Conservation (phyloP, 2,113 vertebrate genomes). For the Nannospalax galili region DNA sequence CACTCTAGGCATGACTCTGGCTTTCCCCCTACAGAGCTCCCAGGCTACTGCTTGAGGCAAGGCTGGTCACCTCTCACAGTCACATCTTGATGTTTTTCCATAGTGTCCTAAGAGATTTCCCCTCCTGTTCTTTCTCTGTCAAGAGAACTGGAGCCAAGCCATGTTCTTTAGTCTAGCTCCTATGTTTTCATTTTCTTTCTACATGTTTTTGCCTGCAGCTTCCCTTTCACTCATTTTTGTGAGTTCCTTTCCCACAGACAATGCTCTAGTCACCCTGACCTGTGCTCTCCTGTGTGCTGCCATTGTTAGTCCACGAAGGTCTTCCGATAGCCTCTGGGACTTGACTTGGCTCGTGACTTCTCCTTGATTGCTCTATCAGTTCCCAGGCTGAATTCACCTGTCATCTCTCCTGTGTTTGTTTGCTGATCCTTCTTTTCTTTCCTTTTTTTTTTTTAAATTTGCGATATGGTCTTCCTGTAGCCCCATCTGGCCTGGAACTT, state of each 20-base stretch:
- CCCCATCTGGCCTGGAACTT: too few species aligned
- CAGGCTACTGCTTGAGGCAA: neutral
- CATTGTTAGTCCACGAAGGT: neutral
- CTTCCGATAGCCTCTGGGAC: neutral
- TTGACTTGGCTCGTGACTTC: neutral
- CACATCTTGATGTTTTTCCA: constrained; percentile 1
- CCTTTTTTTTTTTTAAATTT: too few species aligned
- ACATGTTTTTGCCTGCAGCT: neutral
- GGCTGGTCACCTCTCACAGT: neutral
- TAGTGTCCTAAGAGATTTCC: neutral
- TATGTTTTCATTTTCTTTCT: neutral
- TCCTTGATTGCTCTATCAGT: neutral
- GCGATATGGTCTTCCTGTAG: too few species aligned
- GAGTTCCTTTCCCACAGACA: neutral
- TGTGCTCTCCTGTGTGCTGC: neutral
- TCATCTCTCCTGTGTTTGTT: neutral
- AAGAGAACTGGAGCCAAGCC: neutral
- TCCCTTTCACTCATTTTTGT: neutral
- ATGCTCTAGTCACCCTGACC: neutral
- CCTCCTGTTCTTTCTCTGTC: neutral
- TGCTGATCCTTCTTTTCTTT: neutral
- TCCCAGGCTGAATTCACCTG: neutral
- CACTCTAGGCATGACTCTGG: neutral
- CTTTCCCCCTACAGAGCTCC: neutral
- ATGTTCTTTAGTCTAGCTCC: neutral